Evolutionary conservation across 1,140 invertebrate genomes (phyloP).

Genomic region (Nasonia longicornis): DNA sequence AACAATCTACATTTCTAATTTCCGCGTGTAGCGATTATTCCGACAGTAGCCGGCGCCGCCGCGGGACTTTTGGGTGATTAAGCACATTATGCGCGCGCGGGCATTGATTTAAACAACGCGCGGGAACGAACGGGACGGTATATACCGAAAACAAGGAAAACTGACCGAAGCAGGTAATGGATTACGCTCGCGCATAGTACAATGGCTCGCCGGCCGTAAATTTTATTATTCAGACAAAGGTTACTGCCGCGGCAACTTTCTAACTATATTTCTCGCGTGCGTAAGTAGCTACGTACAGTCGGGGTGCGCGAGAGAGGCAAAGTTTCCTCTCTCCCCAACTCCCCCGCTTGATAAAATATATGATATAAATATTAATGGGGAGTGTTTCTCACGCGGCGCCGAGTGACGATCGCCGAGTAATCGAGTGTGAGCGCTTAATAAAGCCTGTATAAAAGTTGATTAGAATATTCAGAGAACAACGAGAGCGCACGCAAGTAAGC

Average conservation of each 20-base stretch:
- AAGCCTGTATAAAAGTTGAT: conserved; percentile 19
- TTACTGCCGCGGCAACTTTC: conserved; percentile 12
- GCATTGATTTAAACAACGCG: not conserved
- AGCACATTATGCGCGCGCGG: not conserved
- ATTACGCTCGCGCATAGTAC: not conserved
- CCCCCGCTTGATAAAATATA: not conserved
- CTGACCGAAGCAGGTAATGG: conserved; percentile 7
- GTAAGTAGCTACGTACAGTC: not conserved
- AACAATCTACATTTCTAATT: conserved; percentile 11
- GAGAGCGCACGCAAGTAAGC: not conserved
- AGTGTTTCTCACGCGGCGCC: not conserved
- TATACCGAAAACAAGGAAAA: conserved; percentile 9
- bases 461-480: not conserved
- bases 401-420: not conserved
- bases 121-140: not conserved
- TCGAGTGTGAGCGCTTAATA: conserved; percentile 1
- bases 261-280: conserved; percentile 8
- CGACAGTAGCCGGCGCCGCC: no score
- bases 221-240: conserved; percentile 29
- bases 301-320: not conserved
- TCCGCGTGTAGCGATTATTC: not conserved
- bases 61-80: not conserved
- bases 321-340: not conserved
- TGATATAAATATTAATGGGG: not conserved
- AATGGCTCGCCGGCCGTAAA: conserved; percentile 16